These are phyloP conservation scores for Euborellia annulipes DNA, from an alignment of 1,140 invertebrate species.

Conservation along the genomic window DNA sequence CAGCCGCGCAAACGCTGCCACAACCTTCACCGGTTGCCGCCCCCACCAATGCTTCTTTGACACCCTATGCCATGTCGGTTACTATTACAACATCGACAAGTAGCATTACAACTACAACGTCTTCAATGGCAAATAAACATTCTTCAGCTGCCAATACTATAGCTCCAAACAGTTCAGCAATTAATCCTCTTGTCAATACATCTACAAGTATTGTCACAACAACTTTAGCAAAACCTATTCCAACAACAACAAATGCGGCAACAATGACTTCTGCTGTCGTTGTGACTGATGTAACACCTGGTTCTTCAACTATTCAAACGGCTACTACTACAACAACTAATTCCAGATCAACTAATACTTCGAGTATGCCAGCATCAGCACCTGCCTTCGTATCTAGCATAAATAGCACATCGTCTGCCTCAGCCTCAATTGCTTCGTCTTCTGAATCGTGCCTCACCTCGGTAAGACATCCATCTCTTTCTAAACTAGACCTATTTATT, in stretches of 20 bases:
- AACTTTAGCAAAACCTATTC: slow-evolving; percentile 11
- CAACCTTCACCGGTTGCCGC: slow-evolving; percentile 7
- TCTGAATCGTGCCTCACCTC: background rate
- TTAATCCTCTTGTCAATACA: background rate
- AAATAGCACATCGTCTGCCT: slow-evolving; percentile 2
- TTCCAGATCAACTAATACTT: background rate
- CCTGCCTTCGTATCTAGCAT: background rate
- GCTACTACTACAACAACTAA: slow-evolving; percentile 4
- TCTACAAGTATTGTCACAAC: background rate
- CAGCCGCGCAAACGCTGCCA: slow-evolving; percentile 9
- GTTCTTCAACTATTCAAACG: slow-evolving; percentile 1
- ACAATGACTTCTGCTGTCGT: slow-evolving; percentile 24
- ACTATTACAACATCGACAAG: background rate
- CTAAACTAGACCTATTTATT: no score
- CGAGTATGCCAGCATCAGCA: background rate
- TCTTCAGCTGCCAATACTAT: background rate
- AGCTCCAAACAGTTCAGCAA: background rate
- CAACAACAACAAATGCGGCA: slow-evolving; percentile 28
- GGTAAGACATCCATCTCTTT: background rate
- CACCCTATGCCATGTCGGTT: background rate
- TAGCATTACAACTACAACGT: background rate
- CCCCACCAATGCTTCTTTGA: background rate
- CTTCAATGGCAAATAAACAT: background rate
- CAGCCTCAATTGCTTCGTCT: background rate
- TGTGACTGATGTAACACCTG: slow-evolving; percentile 10